Conservation (phyloP, 2,797 vertebrate species). For the Champsocephalus esox region DNA sequence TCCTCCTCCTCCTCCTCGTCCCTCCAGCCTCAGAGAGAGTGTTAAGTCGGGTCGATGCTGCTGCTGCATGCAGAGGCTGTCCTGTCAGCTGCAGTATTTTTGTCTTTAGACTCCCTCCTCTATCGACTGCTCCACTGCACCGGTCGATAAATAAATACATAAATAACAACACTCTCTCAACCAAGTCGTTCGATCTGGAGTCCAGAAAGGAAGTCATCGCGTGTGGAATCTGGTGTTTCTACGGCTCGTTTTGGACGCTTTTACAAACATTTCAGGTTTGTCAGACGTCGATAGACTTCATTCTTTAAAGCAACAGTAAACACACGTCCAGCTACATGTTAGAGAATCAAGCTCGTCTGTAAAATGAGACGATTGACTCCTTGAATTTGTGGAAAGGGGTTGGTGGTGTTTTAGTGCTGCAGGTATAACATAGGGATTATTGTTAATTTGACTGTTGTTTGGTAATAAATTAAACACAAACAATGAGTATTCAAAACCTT, state of each 20-base stretch:
- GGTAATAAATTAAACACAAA: too few species aligned
- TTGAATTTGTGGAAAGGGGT: too few species aligned
- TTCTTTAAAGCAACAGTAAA: too few species aligned
- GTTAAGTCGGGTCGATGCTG: slow-evolving; percentile 57
- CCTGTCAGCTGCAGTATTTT: slow-evolving; percentile 31
- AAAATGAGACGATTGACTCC: too few species aligned
- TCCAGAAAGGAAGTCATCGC: neutral
- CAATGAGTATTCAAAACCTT: too few species aligned
- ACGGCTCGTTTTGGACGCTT: neutral
- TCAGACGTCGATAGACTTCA: too few species aligned
- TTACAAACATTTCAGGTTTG: too few species aligned
- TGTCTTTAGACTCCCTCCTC: slow-evolving; percentile 39
- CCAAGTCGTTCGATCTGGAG: slow-evolving; percentile 22
- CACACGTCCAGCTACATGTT: too few species aligned
- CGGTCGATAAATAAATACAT: slow-evolving; percentile 56
- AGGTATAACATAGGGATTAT: too few species aligned
- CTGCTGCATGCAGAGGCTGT: slow-evolving; percentile 37
- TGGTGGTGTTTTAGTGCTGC: too few species aligned
- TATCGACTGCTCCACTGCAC: slow-evolving; percentile 54
- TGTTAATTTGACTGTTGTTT: too few species aligned
- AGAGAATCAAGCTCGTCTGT: too few species aligned
- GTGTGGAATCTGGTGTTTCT: neutral
- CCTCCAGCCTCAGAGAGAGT: slow-evolving; percentile 23
- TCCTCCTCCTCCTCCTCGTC: slow-evolving; percentile 14
- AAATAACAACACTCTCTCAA: slow-evolving; percentile 44